These are phyloP conservation scores for Otus scops DNA, from an alignment of 2,797 vertebrate genomes.

Conservation along the genomic window DNA sequence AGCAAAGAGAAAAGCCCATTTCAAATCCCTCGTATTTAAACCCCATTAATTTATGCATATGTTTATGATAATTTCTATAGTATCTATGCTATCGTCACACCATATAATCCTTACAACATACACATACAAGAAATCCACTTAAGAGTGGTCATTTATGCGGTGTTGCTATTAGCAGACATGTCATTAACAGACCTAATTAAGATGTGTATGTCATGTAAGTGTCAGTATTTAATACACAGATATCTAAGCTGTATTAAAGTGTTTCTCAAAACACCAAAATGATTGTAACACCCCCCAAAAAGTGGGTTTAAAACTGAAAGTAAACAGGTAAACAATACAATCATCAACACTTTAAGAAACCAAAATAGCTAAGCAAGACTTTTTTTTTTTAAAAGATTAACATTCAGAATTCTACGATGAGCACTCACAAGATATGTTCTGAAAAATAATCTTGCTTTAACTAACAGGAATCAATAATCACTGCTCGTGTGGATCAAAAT, in stretches of 20 bases:
- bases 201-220: not conserved
- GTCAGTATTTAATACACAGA: not conserved
- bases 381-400: not conserved
- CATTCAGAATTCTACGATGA: not conserved
- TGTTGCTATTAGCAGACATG: not conserved
- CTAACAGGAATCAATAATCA: not conserved
- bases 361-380: not conserved
- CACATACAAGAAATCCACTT: not conserved
- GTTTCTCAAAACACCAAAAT: not conserved
- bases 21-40: not conserved
- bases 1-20: not conserved
- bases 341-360: not conserved
- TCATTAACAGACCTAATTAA: conserved; percentile 35
- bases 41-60: not conserved
- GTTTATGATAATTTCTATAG: not conserved
- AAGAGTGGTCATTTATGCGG: not conserved
- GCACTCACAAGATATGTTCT: not conserved
- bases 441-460: not conserved
- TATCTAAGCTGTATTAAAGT: not conserved
- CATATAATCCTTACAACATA: not conserved
- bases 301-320: not conserved
- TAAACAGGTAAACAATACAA: not conserved
- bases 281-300: not conserved
- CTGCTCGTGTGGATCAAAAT: not conserved
- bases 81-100: not conserved